Percentiles rank a stretch among this genome's conserved stretches.
Evolutionary conservation across 1,140 invertebrate species (phyloP).

Genomic region (Eulimnadia texana): DNA sequence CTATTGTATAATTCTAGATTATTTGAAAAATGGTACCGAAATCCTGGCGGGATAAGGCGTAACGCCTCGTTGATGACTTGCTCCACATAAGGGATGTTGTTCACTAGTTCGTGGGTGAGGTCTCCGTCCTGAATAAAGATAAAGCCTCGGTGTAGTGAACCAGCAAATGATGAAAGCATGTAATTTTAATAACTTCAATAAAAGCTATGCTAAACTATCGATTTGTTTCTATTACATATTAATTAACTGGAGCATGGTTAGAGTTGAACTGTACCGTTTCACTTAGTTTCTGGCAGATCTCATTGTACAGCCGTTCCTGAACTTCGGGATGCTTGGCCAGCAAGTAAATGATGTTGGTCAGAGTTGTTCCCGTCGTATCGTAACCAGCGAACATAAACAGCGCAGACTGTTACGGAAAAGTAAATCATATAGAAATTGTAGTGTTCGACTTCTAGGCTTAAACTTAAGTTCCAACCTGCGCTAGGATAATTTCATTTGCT

Average conservation of each 20-base stretch:
- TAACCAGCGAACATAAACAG: conserved; percentile 57
- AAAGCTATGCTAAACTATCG: neutral
- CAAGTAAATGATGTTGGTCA: conserved; percentile 49
- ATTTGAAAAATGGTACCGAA: no score
- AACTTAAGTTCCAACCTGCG: neutral
- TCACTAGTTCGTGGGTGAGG: conserved; percentile 18
- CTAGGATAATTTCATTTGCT: conserved; percentile 5
- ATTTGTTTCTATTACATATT: neutral
- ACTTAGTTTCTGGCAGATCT: conserved; percentile 20
- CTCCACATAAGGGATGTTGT: conserved; percentile 22
- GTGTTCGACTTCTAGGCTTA: neutral
- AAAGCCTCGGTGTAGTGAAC: neutral
- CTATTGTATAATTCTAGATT: no score
- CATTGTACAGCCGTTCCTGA: conserved; percentile 30
- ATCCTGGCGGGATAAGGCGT: conserved; percentile 40
- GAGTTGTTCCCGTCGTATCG: conserved; percentile 56
- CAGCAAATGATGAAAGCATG: neutral
- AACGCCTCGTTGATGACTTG: conserved; percentile 42
- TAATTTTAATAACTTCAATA: conserved; percentile 19
- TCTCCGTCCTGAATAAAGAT: neutral
- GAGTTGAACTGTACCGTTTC: conserved; percentile 12
- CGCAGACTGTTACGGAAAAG: conserved; percentile 35
- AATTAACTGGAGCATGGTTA: neutral
- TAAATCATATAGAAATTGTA: neutral
- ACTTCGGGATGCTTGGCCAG: no score